Evolutionary conservation across 2,113 vertebrate species (phyloP), one percentile per base, ranked within the genome.

Genomic region (Plestiodon gilberti): DNA sequence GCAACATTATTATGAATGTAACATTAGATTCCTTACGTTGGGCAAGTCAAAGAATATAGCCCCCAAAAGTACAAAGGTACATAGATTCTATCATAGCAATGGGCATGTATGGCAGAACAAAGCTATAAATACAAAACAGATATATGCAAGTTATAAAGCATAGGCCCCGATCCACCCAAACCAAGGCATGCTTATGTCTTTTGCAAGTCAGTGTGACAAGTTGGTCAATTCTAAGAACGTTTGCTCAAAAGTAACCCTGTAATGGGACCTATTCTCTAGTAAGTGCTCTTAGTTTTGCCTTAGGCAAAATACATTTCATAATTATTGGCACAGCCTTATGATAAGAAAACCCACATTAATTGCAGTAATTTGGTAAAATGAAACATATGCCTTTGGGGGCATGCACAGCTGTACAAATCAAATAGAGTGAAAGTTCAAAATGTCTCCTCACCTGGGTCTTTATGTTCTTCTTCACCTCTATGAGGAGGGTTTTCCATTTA

Each of bases 381-480:
- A 65, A 78, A 40, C 1, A 52, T 28, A 2, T 40, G 13, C 59
- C 88, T 52, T 89, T 85, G 78, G 65, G 1, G 33, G 78, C 87
- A 67, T 79, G 75, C 79, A 22, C 38, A 81, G 25, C 28, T 83
- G 2, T 78, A 89, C 82, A 40, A 2, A 17, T 59, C 23, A 33
- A 82, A 78, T 35, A 0, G 0, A 61, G 1, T 30, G 78, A 35
- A 23, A 81, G 89, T 5, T 3, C 9, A 38, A 69, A 22, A 0
- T 43, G 22, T 30, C 40, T 2, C 82, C 87, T 84, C 52, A 43
- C 18, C 2, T 2, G 5, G 64, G 17, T 59, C 33, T n/a, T 92
- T 10, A 10, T 62, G 0, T 74, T 52, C 30, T 86, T 88, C 89
- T 2, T 65, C 5, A 59, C 9, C 8, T 85, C 62, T 33, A 1